These are phyloP conservation scores for Propsilocerus akamusi DNA, from an alignment of 1,140 invertebrate genomes.

Conservation along the genomic window DNA sequence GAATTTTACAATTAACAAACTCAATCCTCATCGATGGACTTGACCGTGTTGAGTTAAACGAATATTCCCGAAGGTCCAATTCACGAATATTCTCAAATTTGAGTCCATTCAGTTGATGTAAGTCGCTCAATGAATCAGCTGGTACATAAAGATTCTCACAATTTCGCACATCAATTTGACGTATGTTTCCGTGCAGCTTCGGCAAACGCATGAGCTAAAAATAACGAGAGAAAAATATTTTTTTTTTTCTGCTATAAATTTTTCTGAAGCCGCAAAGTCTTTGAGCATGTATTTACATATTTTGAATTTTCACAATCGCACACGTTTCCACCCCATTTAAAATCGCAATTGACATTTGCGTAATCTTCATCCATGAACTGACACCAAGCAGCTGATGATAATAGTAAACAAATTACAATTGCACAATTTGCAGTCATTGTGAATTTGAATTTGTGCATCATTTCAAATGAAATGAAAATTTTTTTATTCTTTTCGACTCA, in stretches of 20 bases:
- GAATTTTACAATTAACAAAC: background rate
- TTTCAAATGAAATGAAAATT: background rate
- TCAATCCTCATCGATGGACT: background rate
- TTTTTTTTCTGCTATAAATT: background rate
- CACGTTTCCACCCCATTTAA: background rate
- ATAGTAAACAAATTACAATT: too few species aligned
- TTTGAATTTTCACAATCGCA: background rate
- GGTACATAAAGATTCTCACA: background rate
- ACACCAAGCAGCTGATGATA: background rate
- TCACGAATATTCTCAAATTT: background rate
- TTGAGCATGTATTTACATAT: background rate
- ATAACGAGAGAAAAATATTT: background rate
- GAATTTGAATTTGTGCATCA: background rate
- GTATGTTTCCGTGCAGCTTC: background rate
- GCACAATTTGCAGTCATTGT: background rate
- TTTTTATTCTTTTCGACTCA: too few species aligned
- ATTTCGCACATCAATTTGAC: background rate
- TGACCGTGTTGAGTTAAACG: slow-evolving; percentile 1
- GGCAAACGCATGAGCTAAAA: background rate
- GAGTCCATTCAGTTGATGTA: background rate
- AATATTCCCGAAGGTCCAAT: background rate
- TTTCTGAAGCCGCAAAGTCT: background rate
- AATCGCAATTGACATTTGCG: background rate
- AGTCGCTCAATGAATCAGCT: background rate
- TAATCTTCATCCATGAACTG: background rate